phyloP scores from a whole-genome alignment of 2,113 vertebrate species.

The Nerophis ophidion region DNA sequence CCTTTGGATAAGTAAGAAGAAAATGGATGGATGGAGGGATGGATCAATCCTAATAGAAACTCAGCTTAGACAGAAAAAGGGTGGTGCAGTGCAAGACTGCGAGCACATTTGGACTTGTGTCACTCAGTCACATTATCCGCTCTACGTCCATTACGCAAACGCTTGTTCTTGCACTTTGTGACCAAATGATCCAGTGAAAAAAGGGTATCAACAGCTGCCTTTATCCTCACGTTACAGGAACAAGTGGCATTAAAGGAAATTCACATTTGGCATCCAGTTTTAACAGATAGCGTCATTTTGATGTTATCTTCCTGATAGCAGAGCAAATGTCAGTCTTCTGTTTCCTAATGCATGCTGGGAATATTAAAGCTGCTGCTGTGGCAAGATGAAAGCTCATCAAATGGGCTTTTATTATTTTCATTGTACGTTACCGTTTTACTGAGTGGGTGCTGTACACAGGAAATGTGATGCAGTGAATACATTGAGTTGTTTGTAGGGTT shows the following conservation, averaged over 20 bases:
- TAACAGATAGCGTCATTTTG: conserved; percentile 17
- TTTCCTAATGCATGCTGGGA: conserved; percentile 30
- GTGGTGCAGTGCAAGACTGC: not conserved
- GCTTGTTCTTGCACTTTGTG: not conserved
- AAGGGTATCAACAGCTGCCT: not conserved
- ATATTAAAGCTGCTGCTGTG: conserved; percentile 28
- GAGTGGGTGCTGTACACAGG: conserved; percentile 25
- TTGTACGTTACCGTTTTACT: conserved; percentile 22
- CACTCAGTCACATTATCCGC: not conserved
- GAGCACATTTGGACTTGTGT: not conserved
- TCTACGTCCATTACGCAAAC: not conserved
- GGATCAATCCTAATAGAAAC: not conserved
- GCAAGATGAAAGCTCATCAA: conserved; percentile 37
- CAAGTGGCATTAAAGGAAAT: conserved; percentile 29
- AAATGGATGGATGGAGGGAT: too few species aligned
- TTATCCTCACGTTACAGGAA: conserved; percentile 5
- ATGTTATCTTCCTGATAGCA: conserved; percentile 27
- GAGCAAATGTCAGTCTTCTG: conserved; percentile 11
- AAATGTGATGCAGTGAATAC: conserved; percentile 24
- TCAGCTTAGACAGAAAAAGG: not conserved
- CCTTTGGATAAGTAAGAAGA: too few species aligned
- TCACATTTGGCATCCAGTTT: conserved; percentile 32
- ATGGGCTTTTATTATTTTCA: conserved; percentile 32
- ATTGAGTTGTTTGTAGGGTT: conserved; percentile 12
- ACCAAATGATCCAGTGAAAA: not conserved